Evolutionary conservation across 2,113 vertebrate genomes (phyloP).

Genomic region (Amblyopsis rosae): DNA sequence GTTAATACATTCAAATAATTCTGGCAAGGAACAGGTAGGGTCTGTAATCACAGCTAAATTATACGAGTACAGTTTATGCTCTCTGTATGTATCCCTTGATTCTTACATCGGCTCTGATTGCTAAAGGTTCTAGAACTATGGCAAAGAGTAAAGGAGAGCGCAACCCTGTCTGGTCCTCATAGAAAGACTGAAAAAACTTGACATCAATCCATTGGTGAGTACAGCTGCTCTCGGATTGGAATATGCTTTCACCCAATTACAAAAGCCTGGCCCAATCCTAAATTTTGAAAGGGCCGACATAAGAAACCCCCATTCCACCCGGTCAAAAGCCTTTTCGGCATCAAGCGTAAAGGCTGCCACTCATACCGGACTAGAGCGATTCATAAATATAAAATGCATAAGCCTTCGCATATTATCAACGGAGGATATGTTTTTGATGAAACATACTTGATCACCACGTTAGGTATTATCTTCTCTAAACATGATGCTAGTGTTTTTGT

Average conservation of each 20-base stretch:
- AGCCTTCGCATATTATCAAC: constrained; percentile 7
- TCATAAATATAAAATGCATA: not conserved
- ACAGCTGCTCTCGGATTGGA: constrained; percentile 2
- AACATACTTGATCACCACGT: constrained; percentile 7
- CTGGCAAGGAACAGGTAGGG: constrained; percentile 2
- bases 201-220: constrained; percentile 12
- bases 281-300: not conserved
- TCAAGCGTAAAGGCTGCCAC: constrained; percentile 6
- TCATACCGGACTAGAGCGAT: not conserved
- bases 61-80: constrained; percentile 22
- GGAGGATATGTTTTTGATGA: constrained; percentile 7
- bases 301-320: constrained; percentile 9
- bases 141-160: constrained; percentile 9
- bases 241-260: constrained; percentile 9
- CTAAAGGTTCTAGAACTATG: constrained; percentile 9
- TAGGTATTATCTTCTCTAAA: constrained; percentile 8
- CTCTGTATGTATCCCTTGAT: constrained; percentile 8
- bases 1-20: constrained; percentile 11
- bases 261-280: constrained; percentile 18
- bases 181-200: constrained; percentile 5
- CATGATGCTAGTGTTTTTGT: not conserved
- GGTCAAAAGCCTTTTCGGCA: constrained; percentile 14
- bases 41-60: constrained; percentile 3
- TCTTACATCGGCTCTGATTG: constrained; percentile 7
- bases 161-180: constrained; percentile 10